These are phyloP conservation scores for Erethizon dorsatum DNA, from an alignment of 2,797 vertebrate species.

Conservation along the genomic window DNA sequence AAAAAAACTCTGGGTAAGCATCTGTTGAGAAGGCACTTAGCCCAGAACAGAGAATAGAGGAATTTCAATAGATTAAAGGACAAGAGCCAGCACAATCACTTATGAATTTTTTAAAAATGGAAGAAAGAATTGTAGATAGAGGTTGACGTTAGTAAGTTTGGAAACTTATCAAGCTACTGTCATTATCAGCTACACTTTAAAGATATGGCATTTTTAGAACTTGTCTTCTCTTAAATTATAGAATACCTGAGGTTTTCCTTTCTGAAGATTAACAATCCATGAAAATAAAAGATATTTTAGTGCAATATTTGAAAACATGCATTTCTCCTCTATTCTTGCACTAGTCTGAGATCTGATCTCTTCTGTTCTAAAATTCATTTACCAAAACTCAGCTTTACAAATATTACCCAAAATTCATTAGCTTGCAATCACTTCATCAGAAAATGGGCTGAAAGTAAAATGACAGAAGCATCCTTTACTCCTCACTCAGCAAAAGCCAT, in stretches of 20 bases:
- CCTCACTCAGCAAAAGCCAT: slow-evolving; percentile 55
- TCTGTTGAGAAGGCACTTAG: slow-evolving; percentile 65
- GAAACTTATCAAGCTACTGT: neutral
- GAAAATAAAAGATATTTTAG: slow-evolving; percentile 38
- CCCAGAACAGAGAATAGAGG: slow-evolving; percentile 44
- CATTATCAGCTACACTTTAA: slow-evolving; percentile 39
- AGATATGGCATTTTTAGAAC: slow-evolving; percentile 57
- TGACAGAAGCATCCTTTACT: slow-evolving; percentile 3
- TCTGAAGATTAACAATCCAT: slow-evolving; percentile 20
- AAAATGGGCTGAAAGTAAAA: slow-evolving; percentile 23
- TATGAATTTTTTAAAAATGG: neutral
- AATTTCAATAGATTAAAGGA: slow-evolving; percentile 62
- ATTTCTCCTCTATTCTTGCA: slow-evolving; percentile 14
- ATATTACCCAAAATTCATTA: slow-evolving; percentile 32
- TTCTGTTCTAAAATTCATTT: slow-evolving; percentile 37
- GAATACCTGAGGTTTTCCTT: slow-evolving; percentile 16
- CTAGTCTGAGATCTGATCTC: neutral
- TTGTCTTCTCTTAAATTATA: slow-evolving; percentile 9
- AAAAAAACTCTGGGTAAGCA: slow-evolving; percentile 29
- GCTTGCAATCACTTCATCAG: slow-evolving; percentile 23
- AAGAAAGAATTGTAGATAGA: slow-evolving; percentile 48
- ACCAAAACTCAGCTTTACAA: slow-evolving; percentile 45
- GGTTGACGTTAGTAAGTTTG: neutral
- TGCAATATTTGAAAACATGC: neutral
- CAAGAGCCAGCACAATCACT: slow-evolving; percentile 50